Evolutionary conservation across 2,113 vertebrate species (phyloP), one percentile per base, ranked within the genome.

Genomic region (Canis aureus): DNA sequence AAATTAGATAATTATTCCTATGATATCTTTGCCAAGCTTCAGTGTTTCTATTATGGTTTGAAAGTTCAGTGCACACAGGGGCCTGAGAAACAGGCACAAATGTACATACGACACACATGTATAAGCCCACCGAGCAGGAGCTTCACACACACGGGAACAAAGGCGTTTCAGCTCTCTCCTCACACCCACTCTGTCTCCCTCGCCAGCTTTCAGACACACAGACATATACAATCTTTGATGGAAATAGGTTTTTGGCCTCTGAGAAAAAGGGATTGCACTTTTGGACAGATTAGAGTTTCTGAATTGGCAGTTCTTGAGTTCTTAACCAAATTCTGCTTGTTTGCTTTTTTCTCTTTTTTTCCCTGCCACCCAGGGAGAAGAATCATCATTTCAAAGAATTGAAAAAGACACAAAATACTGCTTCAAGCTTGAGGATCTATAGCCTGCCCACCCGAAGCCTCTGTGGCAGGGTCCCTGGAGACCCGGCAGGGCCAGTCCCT

Each of bases 11-110:
- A 94, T 97, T 97, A 94, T 96, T 98, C 91, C 81, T 97, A 29
- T 95, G 94, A 94, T 97, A 97, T 94, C 82, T 98, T 90, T 97
- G 96, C 88, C 69, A 83, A 85, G 66, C 88, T 96, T 91, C 95
- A 73, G 69, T 82, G 87, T 93, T 16, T 95, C 91, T 32, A 76
- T 96, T 84, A 91, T 66, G 71, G 92, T 82, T 95, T 98, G 93
- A 91, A 96, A 98, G 92, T 98, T 97, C 93, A 84, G 6, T 12
- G 80, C 69, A 78, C 62, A 79, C 35, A 71, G 73, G 53, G 91
- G 35, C 91, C 86, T 27, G 95, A 95, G 95, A 93, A 93, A 66
- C 27, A 95, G 92, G 60, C 62, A 87, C 16, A 32, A 35, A 94
- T 62, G 35, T 88, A 53, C 29, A 3, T 15, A 25, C 5, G 25